Percentiles rank a stretch among this genome's conserved stretches.
phyloP scores from a whole-genome alignment of 2,888 invertebrate genomes.

The Thera britannica region DNA sequence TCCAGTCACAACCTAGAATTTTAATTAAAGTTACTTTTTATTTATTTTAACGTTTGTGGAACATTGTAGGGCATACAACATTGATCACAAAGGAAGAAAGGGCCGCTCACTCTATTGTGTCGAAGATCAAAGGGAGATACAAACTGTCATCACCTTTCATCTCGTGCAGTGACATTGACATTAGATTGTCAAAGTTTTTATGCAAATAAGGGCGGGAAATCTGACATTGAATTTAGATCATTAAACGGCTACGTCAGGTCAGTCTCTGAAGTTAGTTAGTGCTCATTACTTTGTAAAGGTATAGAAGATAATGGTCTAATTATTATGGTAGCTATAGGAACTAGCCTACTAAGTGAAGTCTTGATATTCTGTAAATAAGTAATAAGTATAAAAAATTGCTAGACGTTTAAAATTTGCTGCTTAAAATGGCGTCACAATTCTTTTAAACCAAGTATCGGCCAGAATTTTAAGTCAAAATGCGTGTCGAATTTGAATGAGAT shows the following conservation, averaged over 20 bases:
- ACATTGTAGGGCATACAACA: slow-evolving; percentile 3
- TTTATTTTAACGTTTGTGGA: background rate
- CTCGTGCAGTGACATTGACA: slow-evolving; percentile 32
- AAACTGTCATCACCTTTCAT: slow-evolving; percentile 28
- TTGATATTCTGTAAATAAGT: too few relatives aligned
- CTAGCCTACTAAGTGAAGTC: too few relatives aligned
- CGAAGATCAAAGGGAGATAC: slow-evolving; percentile 33
- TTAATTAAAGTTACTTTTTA: slow-evolving; percentile 14
- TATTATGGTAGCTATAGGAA: too few relatives aligned
- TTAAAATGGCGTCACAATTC: slow-evolving; percentile 22
- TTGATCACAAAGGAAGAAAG: slow-evolving; percentile 14
- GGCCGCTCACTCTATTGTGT: slow-evolving; percentile 17
- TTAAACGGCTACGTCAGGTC: background rate
- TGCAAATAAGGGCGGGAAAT: slow-evolving; percentile 22
- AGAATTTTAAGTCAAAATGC: slow-evolving; percentile 35
- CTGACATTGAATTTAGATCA: slow-evolving; percentile 24
- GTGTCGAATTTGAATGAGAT: slow-evolving; percentile 44
- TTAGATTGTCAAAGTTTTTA: slow-evolving; percentile 23
- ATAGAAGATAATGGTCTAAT: too few relatives aligned
- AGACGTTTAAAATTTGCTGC: background rate
- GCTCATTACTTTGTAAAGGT: too few relatives aligned
- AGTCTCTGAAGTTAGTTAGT: too few relatives aligned
- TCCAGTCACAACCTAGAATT: slow-evolving; percentile 8
- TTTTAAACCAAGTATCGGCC: slow-evolving; percentile 26
- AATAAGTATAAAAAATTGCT: background rate